Evolutionary conservation across 2,113 vertebrate species (phyloP), one percentile per base, ranked within the genome.

Genomic region (Rhinopithecus roxellana): DNA sequence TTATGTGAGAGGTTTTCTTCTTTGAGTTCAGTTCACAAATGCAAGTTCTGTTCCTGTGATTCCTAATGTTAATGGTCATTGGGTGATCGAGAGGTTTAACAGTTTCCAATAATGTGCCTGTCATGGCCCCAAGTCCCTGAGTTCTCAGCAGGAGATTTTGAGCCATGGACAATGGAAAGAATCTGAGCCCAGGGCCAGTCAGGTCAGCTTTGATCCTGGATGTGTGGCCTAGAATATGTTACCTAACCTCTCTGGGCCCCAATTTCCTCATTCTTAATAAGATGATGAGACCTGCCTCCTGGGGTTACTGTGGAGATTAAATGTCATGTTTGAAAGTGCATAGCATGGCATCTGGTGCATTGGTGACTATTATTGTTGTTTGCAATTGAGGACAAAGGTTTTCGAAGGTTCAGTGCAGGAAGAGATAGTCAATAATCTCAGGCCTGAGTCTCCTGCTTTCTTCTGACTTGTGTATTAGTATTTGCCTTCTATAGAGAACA

Each of bases 11-110:
- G 70, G 50, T 70, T 96, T 93, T 79, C 89, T 88, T 86, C 78
- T 92, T 77, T 64, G 82, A 89, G 48, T 79, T 97, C 38, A 5
- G 55, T 93, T 93, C 87, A 87, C 38, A 94, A 80, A 95, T 55
- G 38, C 32, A 78, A 38, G 17, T 93, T 78, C 40, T 16, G 4
- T 48, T 59, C 43, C 48, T 30, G 9, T 48, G 55, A 83, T 93
- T 95, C 90, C 57, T 82, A 72, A 61, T 57, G 52, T 38, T 69
- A 11, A 72, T 30, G 67, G n/a, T 35, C 5, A 11, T 5, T 35
- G 80, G 48, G 50, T 81, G 25, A 67, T 40, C 2, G 12, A 22
- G 57, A 94, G 85, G 9, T 43, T 32, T 45, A n/a, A 40, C 30
- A 52, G 43, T 35, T 35, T 40, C 72, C 35, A 27, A 72, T 16